Base-by-base conservation (phyloP, 2,888 invertebrate species). In the Eremobia ochroleuca region DNA sequence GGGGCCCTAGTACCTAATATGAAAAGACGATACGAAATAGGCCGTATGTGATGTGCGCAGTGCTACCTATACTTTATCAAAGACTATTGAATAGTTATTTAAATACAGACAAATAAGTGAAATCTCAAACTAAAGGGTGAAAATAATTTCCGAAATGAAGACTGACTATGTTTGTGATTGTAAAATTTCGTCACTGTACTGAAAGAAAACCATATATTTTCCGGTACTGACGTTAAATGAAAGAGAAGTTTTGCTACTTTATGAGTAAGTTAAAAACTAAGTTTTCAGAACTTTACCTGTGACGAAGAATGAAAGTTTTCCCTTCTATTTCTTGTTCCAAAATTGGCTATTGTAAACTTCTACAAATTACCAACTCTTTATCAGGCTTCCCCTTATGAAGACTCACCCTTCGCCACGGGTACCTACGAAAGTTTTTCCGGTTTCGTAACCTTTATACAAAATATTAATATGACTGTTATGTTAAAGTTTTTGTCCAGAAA, bases 131-230 rank as follows among this genome's bases (percentile, higher is more conserved):
- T 55, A n/a, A 72, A 64, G 4, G 18, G 4, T 52, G 28, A 65
- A 73, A 28, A 55, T 11, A 59, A 83, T 64, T 68, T 74, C 28
- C 46, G 43, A 37, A 43, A 71, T 28, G 70, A 83, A 82, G 82
- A 82, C 83, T 82, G 82, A 83, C 37, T 73, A 78, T 28, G 62
- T 43, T 67, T 71, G 62, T 83, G 64, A 81, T 79, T 74, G 34
- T 72, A 40, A 37, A n/a, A 65, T 15, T 25, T 62, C 72, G 80
- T 79, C 52, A 55, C 37, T 79, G 52, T 81, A 52, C 65, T 40
- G 43, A 34, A 70, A 43, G 4, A 34, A 79, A 21, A 58, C 21
- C 46, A 25, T 55, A 71, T 37, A 31, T 37, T 64, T 64, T 25
- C 28, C n/a, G 40, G 46, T 64, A 64, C 73, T 73, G 73, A 78